A percentile compares a stretch with the other conserved stretches of the same genome.
Conservation (phyloP, 37 sponge, comb jelly and placozoan genomes). For the Spongilla lacustris region DNA sequence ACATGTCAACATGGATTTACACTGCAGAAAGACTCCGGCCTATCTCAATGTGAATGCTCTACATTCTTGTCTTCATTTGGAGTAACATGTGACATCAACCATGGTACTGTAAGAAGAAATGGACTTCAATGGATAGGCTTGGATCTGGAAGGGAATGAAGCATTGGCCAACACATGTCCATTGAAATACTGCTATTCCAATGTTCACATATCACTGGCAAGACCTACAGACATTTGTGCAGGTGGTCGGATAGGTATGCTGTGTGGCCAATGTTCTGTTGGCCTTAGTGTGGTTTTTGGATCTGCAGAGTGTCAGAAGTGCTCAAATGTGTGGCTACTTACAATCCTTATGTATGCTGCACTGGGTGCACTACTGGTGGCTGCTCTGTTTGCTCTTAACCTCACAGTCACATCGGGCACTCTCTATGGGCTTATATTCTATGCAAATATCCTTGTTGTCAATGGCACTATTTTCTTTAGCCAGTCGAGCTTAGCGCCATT, state of each 20-base stretch:
- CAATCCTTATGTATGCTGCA: constrained; percentile 23
- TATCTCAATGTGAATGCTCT: background rate
- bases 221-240: constrained; percentile 15
- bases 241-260: constrained; percentile 46
- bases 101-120: constrained; percentile 15
- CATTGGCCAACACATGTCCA: constrained; percentile 15
- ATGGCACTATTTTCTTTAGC: constrained; percentile 27
- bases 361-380: constrained; percentile 39
- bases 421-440: constrained; percentile 60
- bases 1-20: no score
- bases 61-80: background rate
- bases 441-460: constrained; percentile 44
- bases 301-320: constrained; percentile 43
- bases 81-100: constrained; percentile 15
- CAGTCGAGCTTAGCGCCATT: background rate
- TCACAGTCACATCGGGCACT: constrained; percentile 46
- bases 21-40: no score
- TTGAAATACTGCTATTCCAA: constrained; percentile 3
- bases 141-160: no score
- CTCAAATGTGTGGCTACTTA: constrained; percentile 38
- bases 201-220: constrained; percentile 4
- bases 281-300: constrained; percentile 58
- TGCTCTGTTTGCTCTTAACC: constrained; percentile 43
- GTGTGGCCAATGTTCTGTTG: constrained; percentile 47
- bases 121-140: constrained; percentile 23